Evolutionary conservation across 2,113 vertebrate species (phyloP).

Genomic region (Pterocles orientalis): DNA sequence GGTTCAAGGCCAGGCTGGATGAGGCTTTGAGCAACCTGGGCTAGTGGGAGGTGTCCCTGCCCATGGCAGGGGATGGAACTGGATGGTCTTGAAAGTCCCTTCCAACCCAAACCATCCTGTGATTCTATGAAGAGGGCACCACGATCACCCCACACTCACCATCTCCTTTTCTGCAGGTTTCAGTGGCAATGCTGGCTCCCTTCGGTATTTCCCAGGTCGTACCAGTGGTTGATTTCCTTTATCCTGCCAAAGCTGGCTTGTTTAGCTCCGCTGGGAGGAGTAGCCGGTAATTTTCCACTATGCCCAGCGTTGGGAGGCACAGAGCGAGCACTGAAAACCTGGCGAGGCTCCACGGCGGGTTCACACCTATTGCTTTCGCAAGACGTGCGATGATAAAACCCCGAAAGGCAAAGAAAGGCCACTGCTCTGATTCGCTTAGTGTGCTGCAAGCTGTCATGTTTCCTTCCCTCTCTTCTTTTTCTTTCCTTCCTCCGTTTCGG

Average conservation of each 20-base stretch:
- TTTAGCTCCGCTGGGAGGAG: background rate
- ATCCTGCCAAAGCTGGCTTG: background rate
- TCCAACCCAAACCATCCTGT: no score
- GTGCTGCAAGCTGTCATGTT: constrained; percentile 40
- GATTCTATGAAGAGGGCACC: background rate
- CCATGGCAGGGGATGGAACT: no score
- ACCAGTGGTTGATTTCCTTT: background rate
- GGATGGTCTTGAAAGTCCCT: no score
- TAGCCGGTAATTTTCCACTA: constrained; percentile 51
- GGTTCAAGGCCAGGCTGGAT: no score
- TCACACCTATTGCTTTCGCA: constrained; percentile 59
- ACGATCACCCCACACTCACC: accelerated
- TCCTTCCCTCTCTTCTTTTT: background rate
- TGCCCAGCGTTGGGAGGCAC: background rate
- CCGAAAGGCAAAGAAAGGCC: constrained; percentile 50
- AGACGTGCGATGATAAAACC: background rate
- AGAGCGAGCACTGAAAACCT: constrained; percentile 15
- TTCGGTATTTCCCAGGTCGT: accelerated
- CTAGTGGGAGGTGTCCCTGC: no score
- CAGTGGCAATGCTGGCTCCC: accelerated
- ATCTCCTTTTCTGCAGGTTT: accelerated
- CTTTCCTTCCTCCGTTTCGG: background rate
- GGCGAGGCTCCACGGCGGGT: constrained; percentile 32
- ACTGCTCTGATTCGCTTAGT: constrained; percentile 39
- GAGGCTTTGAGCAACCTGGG: no score